These are phyloP conservation scores for Pygmarrhopalites habei DNA, from an alignment of 1,140 invertebrate genomes.

Conservation along the genomic window DNA sequence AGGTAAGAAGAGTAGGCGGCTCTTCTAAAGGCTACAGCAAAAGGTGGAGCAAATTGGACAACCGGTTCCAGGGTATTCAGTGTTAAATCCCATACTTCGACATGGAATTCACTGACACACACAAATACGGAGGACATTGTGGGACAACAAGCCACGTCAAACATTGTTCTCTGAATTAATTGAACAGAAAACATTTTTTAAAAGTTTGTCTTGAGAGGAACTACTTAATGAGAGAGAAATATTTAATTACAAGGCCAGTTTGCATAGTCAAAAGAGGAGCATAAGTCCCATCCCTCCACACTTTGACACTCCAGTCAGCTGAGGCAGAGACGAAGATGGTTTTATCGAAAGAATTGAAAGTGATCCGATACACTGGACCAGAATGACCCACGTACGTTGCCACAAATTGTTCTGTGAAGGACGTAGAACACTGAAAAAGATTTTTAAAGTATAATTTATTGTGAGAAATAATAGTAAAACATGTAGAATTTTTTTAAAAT, in stretches of 20 bases:
- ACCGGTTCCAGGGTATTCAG: conserved; percentile 37
- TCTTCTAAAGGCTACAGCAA: conserved; percentile 20
- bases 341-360: conserved; percentile 50
- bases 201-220: conserved; percentile 31
- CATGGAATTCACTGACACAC: conserved; percentile 45
- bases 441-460: neutral
- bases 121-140: conserved; percentile 53
- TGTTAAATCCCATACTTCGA: conserved; percentile 38
- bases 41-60: conserved; percentile 21
- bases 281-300: conserved; percentile 47
- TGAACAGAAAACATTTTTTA: conserved; percentile 46
- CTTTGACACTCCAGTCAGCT: conserved; percentile 52
- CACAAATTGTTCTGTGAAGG: conserved; percentile 31
- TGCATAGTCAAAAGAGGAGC: conserved; percentile 25
- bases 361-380: conserved; percentile 49
- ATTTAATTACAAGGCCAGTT: conserved; percentile 35
- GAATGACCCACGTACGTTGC: conserved; percentile 43
- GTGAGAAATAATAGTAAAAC: neutral
- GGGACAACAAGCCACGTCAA: conserved; percentile 51
- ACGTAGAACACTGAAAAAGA: conserved; percentile 28
- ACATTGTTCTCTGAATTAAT: conserved; percentile 50
- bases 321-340: conserved; percentile 52
- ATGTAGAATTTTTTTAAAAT: neutral
- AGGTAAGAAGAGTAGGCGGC: conserved; percentile 17
- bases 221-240: too few species aligned